A percentile compares a stretch with the other conserved stretches of the same genome.
Evolutionary conservation across 2,888 invertebrate species (phyloP).

Genomic region (Liodrosophila aerea): DNA sequence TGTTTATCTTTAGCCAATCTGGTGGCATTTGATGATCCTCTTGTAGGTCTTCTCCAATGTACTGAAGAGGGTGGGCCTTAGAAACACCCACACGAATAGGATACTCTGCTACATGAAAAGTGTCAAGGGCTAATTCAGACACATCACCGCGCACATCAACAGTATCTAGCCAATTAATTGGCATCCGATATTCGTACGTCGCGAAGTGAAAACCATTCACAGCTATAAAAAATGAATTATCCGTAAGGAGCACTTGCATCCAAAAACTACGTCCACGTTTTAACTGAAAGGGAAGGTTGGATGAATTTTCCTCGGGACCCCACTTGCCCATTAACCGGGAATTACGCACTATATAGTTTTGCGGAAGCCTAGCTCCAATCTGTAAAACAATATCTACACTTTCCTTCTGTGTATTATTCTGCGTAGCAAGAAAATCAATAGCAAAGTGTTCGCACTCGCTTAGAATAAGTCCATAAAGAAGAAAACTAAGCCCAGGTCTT

Average conservation of each 20-base stretch:
- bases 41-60: not conserved
- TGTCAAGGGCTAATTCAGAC: conserved; percentile 84
- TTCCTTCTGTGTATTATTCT: not conserved
- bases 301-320: conserved; percentile 88
- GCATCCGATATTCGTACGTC: conserved; percentile 86
- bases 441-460: conserved; percentile 56
- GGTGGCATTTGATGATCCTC: conserved; percentile 1
- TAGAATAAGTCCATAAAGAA: conserved; percentile 55
- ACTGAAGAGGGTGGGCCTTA: conserved; percentile 17
- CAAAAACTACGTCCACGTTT: conserved; percentile 74
- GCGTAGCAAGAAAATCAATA: conserved; percentile 43
- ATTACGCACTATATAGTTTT: conserved; percentile 89
- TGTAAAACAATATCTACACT: conserved; percentile 86
- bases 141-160: conserved; percentile 86
- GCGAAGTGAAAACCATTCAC: conserved; percentile 89
- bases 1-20: conserved; percentile 22
- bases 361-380: conserved; percentile 89
- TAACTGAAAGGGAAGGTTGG: conserved; percentile 80
- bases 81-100: conserved; percentile 60
- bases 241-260: conserved; percentile 85
- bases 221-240: conserved; percentile 85
- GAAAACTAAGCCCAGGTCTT: conserved; percentile 52
- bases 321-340: conserved; percentile 86
- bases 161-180: conserved; percentile 84
- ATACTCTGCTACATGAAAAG: conserved; percentile 62